Conservation (phyloP, 1,140 invertebrate species). For the Nasonia vitripennis region DNA sequence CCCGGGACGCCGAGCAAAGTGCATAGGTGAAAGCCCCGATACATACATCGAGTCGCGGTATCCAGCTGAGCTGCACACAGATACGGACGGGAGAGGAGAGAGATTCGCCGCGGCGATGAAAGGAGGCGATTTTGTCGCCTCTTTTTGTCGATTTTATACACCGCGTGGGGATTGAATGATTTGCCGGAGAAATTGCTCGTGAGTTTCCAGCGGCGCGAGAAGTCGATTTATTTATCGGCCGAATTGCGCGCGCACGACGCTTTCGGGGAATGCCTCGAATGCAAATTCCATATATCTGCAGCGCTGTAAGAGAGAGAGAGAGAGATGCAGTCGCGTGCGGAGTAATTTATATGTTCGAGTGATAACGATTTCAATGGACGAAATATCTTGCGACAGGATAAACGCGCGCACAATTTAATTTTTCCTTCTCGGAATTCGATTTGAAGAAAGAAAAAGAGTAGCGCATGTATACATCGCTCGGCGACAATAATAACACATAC, state of each 20-base stretch:
- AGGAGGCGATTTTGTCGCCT: slow-evolving; percentile 34
- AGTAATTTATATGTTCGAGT: slow-evolving; percentile 36
- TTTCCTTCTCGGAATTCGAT: no score
- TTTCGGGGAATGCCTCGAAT: slow-evolving; percentile 32
- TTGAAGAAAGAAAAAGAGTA: background rate
- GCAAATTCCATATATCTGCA: slow-evolving; percentile 29
- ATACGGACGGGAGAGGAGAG: background rate
- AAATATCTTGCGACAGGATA: background rate
- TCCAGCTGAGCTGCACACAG: background rate
- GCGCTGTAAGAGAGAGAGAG: no score
- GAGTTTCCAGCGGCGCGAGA: background rate
- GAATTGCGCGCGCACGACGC: slow-evolving; percentile 25
- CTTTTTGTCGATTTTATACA: slow-evolving; percentile 29
- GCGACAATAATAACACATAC: background rate
- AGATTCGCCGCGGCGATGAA: background rate
- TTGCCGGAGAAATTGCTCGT: slow-evolving; percentile 24
- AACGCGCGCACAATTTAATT: no score
- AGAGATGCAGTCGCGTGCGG: background rate
- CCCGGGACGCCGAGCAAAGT: background rate
- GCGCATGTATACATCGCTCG: background rate
- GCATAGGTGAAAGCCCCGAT: background rate
- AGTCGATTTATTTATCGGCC: slow-evolving; percentile 37
- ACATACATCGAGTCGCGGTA: background rate
- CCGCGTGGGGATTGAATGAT: slow-evolving; percentile 15
- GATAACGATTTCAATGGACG: slow-evolving; percentile 38